Percentiles rank a stretch among this genome's conserved stretches.
phyloP scores from a whole-genome alignment of 2,888 invertebrate species.

The Teleogryllus oceanicus region DNA sequence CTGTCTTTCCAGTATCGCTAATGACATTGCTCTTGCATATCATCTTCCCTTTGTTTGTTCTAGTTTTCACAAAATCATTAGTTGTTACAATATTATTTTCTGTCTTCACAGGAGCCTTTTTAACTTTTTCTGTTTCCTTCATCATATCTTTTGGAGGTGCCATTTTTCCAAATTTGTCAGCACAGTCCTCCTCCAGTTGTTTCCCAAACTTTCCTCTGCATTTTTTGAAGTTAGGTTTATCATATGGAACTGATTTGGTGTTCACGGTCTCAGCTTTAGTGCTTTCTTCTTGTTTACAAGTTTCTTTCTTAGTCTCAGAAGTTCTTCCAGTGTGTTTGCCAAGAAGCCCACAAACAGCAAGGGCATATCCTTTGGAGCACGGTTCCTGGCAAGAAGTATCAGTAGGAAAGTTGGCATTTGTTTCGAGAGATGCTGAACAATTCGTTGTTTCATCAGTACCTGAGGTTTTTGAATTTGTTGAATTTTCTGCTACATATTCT shows the following conservation, averaged over 20 bases:
- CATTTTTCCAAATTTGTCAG: neutral
- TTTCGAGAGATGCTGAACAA: neutral
- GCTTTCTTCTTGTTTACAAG: neutral
- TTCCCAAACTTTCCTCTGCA: neutral
- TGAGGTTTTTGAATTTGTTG: neutral
- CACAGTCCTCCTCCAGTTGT: neutral
- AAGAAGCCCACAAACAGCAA: neutral
- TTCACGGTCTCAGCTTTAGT: neutral
- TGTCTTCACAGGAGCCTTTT: neutral
- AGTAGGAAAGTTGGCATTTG: neutral
- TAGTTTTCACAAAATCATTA: neutral
- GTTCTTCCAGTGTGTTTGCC: neutral
- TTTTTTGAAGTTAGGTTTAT: neutral
- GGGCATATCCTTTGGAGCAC: neutral
- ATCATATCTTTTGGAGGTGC: neutral
- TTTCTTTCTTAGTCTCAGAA: neutral
- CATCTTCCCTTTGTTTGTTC: neutral
- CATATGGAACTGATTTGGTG: neutral
- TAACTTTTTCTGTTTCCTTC: neutral
- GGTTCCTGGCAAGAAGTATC: too few species aligned
- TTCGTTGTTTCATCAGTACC: neutral
- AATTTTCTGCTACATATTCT: neutral
- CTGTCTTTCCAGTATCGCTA: neutral
- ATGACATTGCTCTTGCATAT: neutral
- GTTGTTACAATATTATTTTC: neutral